These are phyloP conservation scores for Ditylenchus dipsaci DNA, from an alignment of 1,140 invertebrate species.

Conservation along the genomic window DNA sequence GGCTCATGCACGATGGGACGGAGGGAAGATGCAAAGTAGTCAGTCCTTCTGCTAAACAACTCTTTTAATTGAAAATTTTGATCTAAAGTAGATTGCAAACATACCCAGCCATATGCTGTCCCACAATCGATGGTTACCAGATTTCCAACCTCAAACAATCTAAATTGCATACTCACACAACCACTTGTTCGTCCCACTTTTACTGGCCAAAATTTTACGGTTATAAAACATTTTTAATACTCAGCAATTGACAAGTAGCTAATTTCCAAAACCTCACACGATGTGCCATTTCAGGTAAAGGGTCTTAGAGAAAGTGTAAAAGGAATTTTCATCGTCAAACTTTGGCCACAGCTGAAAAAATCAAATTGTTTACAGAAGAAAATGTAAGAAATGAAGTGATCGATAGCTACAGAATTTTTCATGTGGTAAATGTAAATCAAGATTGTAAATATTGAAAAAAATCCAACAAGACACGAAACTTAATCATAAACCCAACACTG, in stretches of 20 bases:
- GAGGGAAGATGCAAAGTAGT: background rate
- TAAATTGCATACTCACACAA: too few relatives aligned
- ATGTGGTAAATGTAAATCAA: too few relatives aligned
- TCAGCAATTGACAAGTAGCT: too few relatives aligned
- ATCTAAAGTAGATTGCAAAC: slow-evolving; percentile 11
- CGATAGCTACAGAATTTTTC: too few relatives aligned
- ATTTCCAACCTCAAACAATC: slow-evolving; percentile 8
- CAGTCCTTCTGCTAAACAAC: background rate
- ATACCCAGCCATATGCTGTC: slow-evolving; percentile 37
- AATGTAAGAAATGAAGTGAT: too few relatives aligned
- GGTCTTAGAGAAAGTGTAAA: slow-evolving; percentile 29
- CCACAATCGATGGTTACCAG: slow-evolving; percentile 27
- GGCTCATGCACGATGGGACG: slow-evolving; percentile 11
- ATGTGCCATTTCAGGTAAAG: slow-evolving; percentile 40
- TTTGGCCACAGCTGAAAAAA: slow-evolving; percentile 36
- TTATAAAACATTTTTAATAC: background rate
- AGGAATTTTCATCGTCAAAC: slow-evolving; percentile 11
- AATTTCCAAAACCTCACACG: background rate
- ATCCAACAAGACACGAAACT: too few relatives aligned
- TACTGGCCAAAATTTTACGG: too few relatives aligned
- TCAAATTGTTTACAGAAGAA: too few relatives aligned
- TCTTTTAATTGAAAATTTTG: background rate
- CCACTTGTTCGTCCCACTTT: too few relatives aligned
- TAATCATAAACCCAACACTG: too few relatives aligned
- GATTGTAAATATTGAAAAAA: too few relatives aligned